Base-by-base conservation (phyloP, 2,797 vertebrate genomes). In the Poeciliopsis infans region DNA sequence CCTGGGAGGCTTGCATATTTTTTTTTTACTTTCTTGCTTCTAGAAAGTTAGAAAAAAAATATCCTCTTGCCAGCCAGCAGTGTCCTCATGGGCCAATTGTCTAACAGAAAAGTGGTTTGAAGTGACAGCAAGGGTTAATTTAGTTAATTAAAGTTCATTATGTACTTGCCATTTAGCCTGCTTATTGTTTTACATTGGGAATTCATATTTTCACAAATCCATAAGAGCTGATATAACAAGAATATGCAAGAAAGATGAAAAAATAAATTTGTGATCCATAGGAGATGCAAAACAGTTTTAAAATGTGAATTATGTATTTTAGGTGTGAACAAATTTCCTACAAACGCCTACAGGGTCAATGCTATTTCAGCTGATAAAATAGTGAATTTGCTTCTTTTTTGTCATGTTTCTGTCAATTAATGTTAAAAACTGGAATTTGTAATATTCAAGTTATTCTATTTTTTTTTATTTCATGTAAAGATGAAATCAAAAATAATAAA, bases 1-100 rank as follows among this genome's bases (percentile, higher is more conserved):
- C 28, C 80, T 57, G 28, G 74, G 75, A 84, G n/a, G 7, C n/a
- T n/a, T 61, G 61, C 64, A 68, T 41, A 33, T 75, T 71, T 59
- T 36, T 85, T 74, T 51, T 2, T 8, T 2, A 55, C 57, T 53
- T 33, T 33, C 13, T n/a, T 36, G 39, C 41, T 16, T 31, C 25
- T 1, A 43, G 41, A 43, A 43, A 43, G 41, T 43, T 43, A 43
- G 41, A 43, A 11, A 43, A 43, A 43, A 43, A 8, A 41, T 41
- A 41, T 41, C 7, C 8, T 41, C 41, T 1, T 41, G 41, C 41
- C 41, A 43, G 41, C 41, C 41, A 43, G 8, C 41, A 43, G 8
- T 43, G 41, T 43, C 49, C 18, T 20, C 2, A 8, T 51, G 18
- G 18, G 0, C 49, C 2, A 51, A 23, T 8, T 51, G 6, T 51